Conservation (phyloP, 1,140 invertebrate genomes). For the Lycorma delicatula region DNA sequence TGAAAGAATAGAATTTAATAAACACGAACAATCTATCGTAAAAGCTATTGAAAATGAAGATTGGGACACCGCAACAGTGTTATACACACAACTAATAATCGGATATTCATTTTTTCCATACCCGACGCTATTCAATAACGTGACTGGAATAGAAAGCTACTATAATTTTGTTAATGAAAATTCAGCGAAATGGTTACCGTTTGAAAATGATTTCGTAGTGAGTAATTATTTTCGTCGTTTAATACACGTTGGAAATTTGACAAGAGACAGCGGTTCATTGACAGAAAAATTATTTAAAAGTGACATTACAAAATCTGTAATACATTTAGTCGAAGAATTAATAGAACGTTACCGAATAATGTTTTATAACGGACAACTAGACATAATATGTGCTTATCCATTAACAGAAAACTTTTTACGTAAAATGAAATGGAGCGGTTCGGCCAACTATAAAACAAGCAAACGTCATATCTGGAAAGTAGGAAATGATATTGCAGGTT, state of each 20-base stretch:
- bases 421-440: constrained; percentile 38
- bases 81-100: constrained; percentile 65
- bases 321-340: constrained; percentile 62
- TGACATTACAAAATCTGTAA: constrained; percentile 77
- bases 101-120: constrained; percentile 71
- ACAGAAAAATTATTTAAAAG: constrained; percentile 47
- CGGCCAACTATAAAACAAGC: constrained; percentile 35
- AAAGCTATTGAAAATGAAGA: constrained; percentile 48
- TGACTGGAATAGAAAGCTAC: constrained; percentile 70
- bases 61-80: constrained; percentile 45
- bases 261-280: constrained; percentile 36
- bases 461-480: constrained; percentile 39
- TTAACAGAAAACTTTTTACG: constrained; percentile 61
- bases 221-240: constrained; percentile 52
- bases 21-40: constrained; percentile 34
- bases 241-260: constrained; percentile 41
- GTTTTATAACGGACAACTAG: constrained; percentile 73
- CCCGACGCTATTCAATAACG: constrained; percentile 67
- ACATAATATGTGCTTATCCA: constrained; percentile 77
- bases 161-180: constrained; percentile 45
- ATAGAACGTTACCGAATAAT: constrained; percentile 55
- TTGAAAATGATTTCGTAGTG: background rate
- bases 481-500: constrained; percentile 45
- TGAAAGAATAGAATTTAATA: constrained; percentile 10
- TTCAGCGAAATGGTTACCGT: constrained; percentile 36